Base-by-base conservation (phyloP, 1,140 invertebrate species). In the Zaprionus gabonicus region DNA sequence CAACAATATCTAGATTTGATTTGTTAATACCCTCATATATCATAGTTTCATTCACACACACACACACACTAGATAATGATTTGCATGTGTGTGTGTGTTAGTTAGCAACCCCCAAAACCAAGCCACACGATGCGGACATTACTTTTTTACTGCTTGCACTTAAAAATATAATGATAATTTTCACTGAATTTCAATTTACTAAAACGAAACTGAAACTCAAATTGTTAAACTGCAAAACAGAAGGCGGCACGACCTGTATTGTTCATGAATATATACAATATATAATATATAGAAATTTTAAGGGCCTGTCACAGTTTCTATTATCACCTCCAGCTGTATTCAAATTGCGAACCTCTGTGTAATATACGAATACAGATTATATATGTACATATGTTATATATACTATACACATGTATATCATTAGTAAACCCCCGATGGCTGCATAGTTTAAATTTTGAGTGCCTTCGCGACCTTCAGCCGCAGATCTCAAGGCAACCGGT, bases 371-470 rank as follows among this genome's bases (percentile, higher is more conserved):
- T 51, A 23, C 20, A 51, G 20, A 51, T n/a, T 41, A 41, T 51
- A 51, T 51, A 51, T 51, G 20, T 51, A 51, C 17, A 51, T 51
- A 51, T 51, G n/a, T 51, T 55, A 28, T 55, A n/a, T 27, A 56
- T 25, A 56, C 0, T 53, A 13, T 53, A 27, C 5, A 25, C 27
- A 53, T 53, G 15, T 4, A 56, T 56, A 9, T 17, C 7, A 23
- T 62, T n/a, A 41, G 15, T 15, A 62, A 62, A 9, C 10, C 46
- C 4, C 3, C 12, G 12, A 10, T 9, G 25, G n/a, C 6, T 46
- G n/a, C n/a, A n/a, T 17, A 46, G 15, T 46, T 59, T 59, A 15
- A 41, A 41, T 25, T 28, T 38, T 25, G 44, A 49, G 44, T 41
- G 38, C 38, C 38, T 41, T n/a, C 17, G 20, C 20, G 46, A 51